Base-by-base conservation (phyloP, 2,797 vertebrate species). In the Labroides dimidiatus region DNA sequence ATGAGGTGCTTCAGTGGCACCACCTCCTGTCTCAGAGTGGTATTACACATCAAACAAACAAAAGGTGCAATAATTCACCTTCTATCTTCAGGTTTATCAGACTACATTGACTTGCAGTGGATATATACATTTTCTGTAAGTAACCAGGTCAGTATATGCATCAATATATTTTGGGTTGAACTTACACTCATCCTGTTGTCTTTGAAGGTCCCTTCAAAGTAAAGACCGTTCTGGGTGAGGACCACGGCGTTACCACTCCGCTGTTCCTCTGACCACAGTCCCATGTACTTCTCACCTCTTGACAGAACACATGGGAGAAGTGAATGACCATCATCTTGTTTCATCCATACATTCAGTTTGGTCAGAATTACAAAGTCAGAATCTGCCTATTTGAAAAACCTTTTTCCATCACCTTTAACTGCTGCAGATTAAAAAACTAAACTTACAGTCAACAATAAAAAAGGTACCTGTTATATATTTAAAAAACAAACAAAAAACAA, bases 281-380 rank as follows among this genome's bases (percentile, higher is more conserved):
- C 98, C 96, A 99, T 98, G 75, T 97, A 99, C 84, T 99, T 99
- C 81, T 99, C 96, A 55, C 98, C 98, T 82, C 98, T 99, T 81
- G 43, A 24, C 72, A 48, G 64, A 57, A 17, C 24, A 78, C 43
- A 60, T 2, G 0, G 41, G 2, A 72, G 4, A 16, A 33, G 14
- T 21, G 11, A 43, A 17, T 23, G n/a, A 30, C 20, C 10, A 10
- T 36, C 37, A 12, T 10, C 19, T 16, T 4, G 1, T 5, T 7
- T 53, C 15, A 47, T 49, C 10, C 56, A 39, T 13, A 54, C 45
- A 56, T 24, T 41, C 27, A 64, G 27, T n/a, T 20, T 5, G 10
- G 24, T 20, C 13, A 30, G 21, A 5, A 39, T 36, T 30, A 49
- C 33, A 15, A 37, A n/a, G 6, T 21, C 3, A 14, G 36, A 41